Evolutionary conservation across 2,797 vertebrate species (phyloP), one percentile per base, ranked within the genome.

Genomic region (Semotilus atromaculatus): DNA sequence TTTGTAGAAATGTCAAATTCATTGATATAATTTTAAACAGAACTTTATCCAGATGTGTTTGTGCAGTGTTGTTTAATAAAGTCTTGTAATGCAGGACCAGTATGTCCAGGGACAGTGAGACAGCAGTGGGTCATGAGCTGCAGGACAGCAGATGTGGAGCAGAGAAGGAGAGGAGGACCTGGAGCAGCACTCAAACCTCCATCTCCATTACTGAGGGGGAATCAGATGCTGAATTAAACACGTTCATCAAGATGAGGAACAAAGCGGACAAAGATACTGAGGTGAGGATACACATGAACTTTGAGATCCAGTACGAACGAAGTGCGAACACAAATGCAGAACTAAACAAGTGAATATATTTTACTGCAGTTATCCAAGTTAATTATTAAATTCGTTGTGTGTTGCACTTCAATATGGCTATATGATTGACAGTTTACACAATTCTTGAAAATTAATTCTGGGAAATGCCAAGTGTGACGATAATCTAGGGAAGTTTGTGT

Each of bases 181-280:
- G 90, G 92, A 94, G 90, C 34, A 92, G 87, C 16, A 94, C 91
- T 0, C 89, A 92, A 0, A 92, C 90, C 0, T 86, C 91, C 86
- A 81, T 70, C 14, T 94, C 93, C 45, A 91, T 95, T 88, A 92
- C 91, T 0, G 95, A 96, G 55, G 93, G 93, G 0, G 96, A 97
- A 0, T 96, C 96, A 0, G 97, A 98, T 90, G 90, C 93, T 51
- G 91, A 97, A 89, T 88, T 98, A 36, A 95, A 97, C 88, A 96
- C 95, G 80, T 94, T 97, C 86, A 97, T 98, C 23, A 94, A 93
- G 83, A 92, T 96, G 92, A 96, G 97, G 86, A 96, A 97, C 91
- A 94, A 96, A 92, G 91, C 96, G 72, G 96, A 96, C 89, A 93
- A 95, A 89, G 96, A 97, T 78, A 97, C 97, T 0, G 97, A 98